A percentile compares a stretch with the other conserved stretches of the same genome.
These are phyloP conservation scores for Rhineura floridana DNA, from an alignment of 2,113 vertebrate species.

Conservation along the genomic window DNA sequence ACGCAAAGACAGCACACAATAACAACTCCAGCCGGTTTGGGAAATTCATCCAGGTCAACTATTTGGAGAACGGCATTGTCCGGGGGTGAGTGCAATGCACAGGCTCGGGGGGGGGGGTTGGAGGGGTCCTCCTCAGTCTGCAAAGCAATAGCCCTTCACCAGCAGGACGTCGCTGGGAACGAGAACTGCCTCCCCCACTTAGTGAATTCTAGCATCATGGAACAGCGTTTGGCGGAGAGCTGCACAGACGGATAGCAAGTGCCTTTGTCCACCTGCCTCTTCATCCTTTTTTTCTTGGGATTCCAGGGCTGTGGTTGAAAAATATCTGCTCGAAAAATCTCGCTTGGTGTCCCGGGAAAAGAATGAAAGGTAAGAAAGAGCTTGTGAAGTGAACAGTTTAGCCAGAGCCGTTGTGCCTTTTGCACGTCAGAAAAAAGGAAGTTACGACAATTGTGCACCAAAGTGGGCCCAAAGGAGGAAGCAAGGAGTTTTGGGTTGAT, in stretches of 20 bases:
- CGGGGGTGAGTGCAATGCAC: conserved; percentile 83
- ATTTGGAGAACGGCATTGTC: conserved; percentile 92
- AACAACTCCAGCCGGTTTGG: conserved; percentile 97
- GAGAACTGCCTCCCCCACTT: neutral
- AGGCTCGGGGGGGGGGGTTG: neutral
- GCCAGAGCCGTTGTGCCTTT: neutral
- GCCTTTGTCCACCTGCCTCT: neutral
- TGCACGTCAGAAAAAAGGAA: neutral
- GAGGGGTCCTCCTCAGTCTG: neutral
- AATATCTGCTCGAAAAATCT: conserved; percentile 98
- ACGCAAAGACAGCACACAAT: conserved; percentile 92
- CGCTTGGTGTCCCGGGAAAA: conserved; percentile 96
- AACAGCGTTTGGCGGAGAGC: too few relatives aligned
- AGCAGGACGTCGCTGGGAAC: neutral
- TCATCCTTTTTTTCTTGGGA: neutral
- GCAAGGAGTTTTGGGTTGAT: neutral
- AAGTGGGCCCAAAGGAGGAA: neutral
- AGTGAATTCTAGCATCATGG: too few relatives aligned
- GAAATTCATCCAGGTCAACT: conserved; percentile 97
- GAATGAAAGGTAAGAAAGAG: conserved; percentile 89
- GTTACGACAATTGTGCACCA: neutral
- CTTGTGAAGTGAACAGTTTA: neutral
- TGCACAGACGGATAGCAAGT: too few relatives aligned
- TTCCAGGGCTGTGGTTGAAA: conserved; percentile 94
- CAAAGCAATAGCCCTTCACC: neutral